A percentile compares a stretch with the other conserved stretches of the same genome.
These are phyloP conservation scores for Callopanchax toddi DNA, from an alignment of 2,113 vertebrate species.

Conservation along the genomic window DNA sequence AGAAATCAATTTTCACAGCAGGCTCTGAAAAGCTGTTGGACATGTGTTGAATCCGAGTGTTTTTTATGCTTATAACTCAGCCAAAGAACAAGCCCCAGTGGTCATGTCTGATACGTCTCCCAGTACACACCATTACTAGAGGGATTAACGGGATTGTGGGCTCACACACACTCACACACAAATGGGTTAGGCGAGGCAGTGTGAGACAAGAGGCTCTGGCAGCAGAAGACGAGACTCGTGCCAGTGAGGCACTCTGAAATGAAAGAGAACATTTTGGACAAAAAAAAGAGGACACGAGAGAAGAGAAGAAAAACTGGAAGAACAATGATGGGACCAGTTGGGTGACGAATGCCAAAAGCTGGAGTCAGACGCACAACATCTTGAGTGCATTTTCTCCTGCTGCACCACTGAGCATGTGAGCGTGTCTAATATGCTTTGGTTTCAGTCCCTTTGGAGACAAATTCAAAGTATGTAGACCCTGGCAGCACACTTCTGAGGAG, in stretches of 20 bases:
- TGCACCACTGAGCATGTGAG: constrained; percentile 29
- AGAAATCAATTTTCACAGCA: constrained; percentile 27
- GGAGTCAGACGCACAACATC: constrained; percentile 45
- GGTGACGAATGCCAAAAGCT: constrained; percentile 34
- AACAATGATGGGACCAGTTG: constrained; percentile 40
- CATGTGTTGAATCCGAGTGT: constrained; percentile 42
- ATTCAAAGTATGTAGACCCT: constrained; percentile 52
- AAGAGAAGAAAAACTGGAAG: constrained; percentile 21
- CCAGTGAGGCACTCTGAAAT: constrained; percentile 57
- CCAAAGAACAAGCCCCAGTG: constrained; percentile 57
- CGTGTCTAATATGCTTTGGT: constrained; percentile 64
- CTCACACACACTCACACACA: constrained; percentile 40
- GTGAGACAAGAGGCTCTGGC: constrained; percentile 67
- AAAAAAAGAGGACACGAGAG: constrained; percentile 9
- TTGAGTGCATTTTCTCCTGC: constrained; percentile 27
- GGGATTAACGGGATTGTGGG: constrained; percentile 67
- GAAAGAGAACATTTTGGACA: constrained; percentile 24
- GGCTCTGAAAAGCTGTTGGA: constrained; percentile 18
- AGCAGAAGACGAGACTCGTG: constrained; percentile 19
- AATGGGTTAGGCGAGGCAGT: constrained; percentile 36
- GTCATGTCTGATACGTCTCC: constrained; percentile 64
- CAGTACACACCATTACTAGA: constrained; percentile 72
- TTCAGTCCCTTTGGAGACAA: constrained; percentile 52
- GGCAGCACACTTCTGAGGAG: constrained; percentile 5
- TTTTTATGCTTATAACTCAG: constrained; percentile 41